Evolutionary conservation across 1,140 invertebrate genomes (phyloP).

Genomic region (Apis dorsata): DNA sequence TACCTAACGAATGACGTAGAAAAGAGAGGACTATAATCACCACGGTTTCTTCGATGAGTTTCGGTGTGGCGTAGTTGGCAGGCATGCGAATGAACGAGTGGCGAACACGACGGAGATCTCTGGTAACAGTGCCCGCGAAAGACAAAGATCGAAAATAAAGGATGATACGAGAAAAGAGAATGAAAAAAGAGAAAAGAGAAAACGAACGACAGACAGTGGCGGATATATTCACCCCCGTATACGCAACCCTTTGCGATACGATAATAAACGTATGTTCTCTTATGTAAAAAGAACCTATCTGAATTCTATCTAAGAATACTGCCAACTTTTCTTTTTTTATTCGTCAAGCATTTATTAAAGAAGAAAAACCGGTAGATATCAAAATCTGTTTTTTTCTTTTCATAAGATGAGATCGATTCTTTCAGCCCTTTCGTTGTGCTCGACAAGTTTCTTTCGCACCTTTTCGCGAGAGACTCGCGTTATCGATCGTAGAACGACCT

Average conservation of each 20-base stretch:
- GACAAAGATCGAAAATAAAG: constrained; percentile 41
- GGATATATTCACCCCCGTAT: constrained; percentile 47
- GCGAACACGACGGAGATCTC: constrained; percentile 8
- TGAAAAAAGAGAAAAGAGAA: constrained; percentile 31
- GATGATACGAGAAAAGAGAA: constrained; percentile 46
- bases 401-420: constrained; percentile 62
- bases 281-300: constrained; percentile 13
- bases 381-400: constrained; percentile 52
- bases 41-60: constrained; percentile 41
- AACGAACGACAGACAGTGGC: constrained; percentile 21
- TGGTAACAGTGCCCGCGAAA: constrained; percentile 16
- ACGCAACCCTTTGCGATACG: constrained; percentile 28
- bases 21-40: constrained; percentile 25
- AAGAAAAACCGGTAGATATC: constrained; percentile 30
- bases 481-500: constrained; percentile 68
- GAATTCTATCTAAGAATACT: constrained; percentile 36
- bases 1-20: constrained; percentile 22
- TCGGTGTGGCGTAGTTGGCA: constrained; percentile 56
- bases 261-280: constrained; percentile 40
- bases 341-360: constrained; percentile 7
- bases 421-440: constrained; percentile 54
- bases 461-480: constrained; percentile 59
- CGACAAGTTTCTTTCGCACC: constrained; percentile 60
- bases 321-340: constrained; percentile 1
- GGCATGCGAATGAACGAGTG: constrained; percentile 55